These are phyloP conservation scores for Drosophila sucinea DNA, from an alignment of 1,140 invertebrate species.

Conservation along the genomic window DNA sequence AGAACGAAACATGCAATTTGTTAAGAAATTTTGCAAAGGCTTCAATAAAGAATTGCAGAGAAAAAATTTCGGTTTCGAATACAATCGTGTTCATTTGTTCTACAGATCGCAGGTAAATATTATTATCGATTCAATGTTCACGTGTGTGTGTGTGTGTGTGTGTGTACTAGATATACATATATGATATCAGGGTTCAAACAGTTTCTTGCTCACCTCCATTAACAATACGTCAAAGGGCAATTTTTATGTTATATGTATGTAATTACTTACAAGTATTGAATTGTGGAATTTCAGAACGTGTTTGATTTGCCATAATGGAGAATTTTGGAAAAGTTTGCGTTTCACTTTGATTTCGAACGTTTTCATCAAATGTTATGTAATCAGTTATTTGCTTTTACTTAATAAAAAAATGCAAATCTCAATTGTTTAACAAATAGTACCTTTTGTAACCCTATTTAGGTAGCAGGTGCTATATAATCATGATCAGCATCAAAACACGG, in stretches of 20 bases:
- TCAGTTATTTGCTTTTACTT: too few relatives aligned
- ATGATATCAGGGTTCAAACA: slow-evolving; percentile 21
- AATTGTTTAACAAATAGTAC: too few relatives aligned
- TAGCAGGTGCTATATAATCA: too few relatives aligned
- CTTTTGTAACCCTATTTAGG: too few relatives aligned
- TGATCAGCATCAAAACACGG: too few relatives aligned
- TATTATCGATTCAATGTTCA: slow-evolving; percentile 10
- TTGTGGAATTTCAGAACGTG: too few relatives aligned
- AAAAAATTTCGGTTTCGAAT: slow-evolving; percentile 70
- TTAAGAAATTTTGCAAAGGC: slow-evolving; percentile 63
- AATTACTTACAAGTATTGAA: not conserved
- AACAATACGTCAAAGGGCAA: not conserved
- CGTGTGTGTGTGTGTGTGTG: slow-evolving; percentile 8
- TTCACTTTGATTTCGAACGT: too few relatives aligned
- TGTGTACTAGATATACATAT: slow-evolving; percentile 24
- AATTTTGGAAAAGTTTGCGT: too few relatives aligned
- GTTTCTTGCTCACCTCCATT: not conserved
- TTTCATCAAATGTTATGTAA: too few relatives aligned
- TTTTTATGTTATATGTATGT: not conserved
- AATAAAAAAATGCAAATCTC: too few relatives aligned
- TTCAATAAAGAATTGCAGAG: slow-evolving; percentile 68
- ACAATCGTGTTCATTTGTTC: slow-evolving; percentile 71
- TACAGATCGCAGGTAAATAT: slow-evolving; percentile 70
- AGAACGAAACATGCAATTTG: slow-evolving; percentile 58
- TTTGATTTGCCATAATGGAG: too few relatives aligned